Evolutionary conservation across 92 coral and sea anemone species (phyloP).

Genomic region (Parazoanthus darwini): DNA sequence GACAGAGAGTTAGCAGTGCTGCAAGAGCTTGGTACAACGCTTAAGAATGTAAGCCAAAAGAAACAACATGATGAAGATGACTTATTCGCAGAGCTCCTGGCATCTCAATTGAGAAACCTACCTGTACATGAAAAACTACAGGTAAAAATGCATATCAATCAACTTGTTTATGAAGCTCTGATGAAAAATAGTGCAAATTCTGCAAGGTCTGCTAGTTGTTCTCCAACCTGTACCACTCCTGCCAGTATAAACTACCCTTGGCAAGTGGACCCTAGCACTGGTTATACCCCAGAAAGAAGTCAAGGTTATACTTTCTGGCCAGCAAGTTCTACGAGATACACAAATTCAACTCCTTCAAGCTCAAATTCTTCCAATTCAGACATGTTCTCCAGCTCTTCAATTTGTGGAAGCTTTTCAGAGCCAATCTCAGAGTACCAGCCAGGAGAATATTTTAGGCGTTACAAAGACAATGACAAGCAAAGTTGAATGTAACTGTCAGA

Average conservation of each 20-base stretch:
- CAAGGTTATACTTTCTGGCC: no score
- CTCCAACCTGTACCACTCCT: slow-evolving; percentile 15
- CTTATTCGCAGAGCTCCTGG: slow-evolving; percentile 27
- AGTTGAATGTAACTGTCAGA: no score
- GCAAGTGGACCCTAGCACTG: no score
- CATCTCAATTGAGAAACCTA: slow-evolving; percentile 25
- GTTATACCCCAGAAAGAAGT: no score
- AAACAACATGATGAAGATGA: slow-evolving; percentile 24
- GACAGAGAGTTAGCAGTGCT: slow-evolving; percentile 19
- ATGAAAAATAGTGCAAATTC: slow-evolving; percentile 24
- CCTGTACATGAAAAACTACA: slow-evolving; percentile 25
- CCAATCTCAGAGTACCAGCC: no score
- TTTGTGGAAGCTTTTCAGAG: no score
- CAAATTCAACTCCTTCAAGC: no score
- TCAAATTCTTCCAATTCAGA: no score
- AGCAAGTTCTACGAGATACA: no score
- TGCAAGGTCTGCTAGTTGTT: slow-evolving; percentile 4
- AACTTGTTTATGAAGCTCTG: slow-evolving; percentile 32
- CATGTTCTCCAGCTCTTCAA: no score
- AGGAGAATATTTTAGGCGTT: no score
- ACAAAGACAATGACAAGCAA: no score
- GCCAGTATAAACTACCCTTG: slow-evolving; percentile 25
- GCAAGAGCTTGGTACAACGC: slow-evolving; percentile 28
- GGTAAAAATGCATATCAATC: slow-evolving; percentile 32
- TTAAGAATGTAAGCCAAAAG: slow-evolving; percentile 15